Conservation (phyloP, 2,888 invertebrate species). For the Linnaemya vulpina region DNA sequence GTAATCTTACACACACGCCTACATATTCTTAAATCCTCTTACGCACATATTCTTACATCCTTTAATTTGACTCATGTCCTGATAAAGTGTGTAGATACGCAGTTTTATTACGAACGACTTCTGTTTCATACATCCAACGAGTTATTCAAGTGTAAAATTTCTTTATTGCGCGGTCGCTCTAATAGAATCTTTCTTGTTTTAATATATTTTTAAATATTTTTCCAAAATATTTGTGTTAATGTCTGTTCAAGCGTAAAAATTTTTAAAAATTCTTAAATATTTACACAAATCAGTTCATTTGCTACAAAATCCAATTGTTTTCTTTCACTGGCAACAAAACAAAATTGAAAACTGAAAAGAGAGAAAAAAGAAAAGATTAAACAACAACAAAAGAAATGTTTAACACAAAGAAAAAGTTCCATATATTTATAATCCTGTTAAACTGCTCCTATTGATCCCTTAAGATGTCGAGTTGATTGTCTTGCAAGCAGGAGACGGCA, state of each 20-base stretch:
- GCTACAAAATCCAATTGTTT: background rate
- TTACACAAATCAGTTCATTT: conserved; percentile 20
- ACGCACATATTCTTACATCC: no score
- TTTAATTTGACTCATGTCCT: no score
- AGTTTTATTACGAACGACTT: background rate
- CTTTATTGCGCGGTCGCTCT: no score
- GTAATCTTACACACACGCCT: no score
- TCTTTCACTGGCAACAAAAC: conserved; percentile 1
- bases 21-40: no score
- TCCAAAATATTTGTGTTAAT: background rate
- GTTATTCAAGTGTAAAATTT: no score
- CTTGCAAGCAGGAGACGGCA: background rate
- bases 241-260: background rate
- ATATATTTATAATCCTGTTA: background rate
- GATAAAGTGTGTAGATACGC: no score
- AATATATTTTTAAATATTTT: background rate
- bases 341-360: background rate
- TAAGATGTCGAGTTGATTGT: background rate
- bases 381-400: background rate
- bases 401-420: background rate
- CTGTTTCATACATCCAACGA: no score
- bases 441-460: background rate
- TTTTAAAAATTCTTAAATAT: background rate
- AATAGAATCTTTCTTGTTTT: background rate
- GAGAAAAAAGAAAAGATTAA: no score